phyloP scores from a whole-genome alignment of 1,140 invertebrate species.

The Brachionus rubens region DNA sequence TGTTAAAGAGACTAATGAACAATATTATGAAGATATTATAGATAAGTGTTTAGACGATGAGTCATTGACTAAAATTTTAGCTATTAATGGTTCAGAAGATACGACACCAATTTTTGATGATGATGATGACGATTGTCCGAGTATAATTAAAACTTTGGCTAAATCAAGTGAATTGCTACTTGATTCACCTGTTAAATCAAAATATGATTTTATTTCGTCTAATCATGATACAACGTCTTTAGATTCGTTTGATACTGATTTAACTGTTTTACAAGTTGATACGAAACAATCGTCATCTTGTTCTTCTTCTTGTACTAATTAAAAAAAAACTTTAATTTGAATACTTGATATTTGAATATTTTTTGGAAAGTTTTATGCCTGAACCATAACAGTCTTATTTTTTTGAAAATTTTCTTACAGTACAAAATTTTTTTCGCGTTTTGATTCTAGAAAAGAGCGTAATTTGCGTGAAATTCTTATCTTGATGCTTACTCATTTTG shows the following conservation, averaged over 20 bases:
- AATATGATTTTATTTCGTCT: not conserved
- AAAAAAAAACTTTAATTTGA: too few species aligned
- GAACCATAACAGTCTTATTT: too few species aligned
- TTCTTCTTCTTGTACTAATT: too few species aligned
- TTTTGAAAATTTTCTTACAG: too few species aligned
- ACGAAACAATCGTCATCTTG: too few species aligned
- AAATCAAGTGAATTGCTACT: constrained; percentile 2
- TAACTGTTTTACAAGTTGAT: too few species aligned
- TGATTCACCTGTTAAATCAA: not conserved
- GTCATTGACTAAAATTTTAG: not conserved
- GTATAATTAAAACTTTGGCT: not conserved
- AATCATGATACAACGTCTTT: not conserved
- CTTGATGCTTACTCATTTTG: too few species aligned
- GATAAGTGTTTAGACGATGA: constrained; percentile 9
- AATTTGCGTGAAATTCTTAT: too few species aligned
- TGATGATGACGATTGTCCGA: not conserved
- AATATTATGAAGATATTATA: constrained; percentile 7
- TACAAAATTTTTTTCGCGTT: too few species aligned
- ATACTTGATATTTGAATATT: too few species aligned
- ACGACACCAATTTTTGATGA: not conserved
- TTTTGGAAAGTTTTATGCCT: too few species aligned
- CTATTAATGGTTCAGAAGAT: not conserved
- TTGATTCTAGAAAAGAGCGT: too few species aligned
- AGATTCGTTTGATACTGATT: not conserved
- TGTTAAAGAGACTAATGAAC: not conserved